Conservation (phyloP, 1,140 invertebrate genomes). For the Aphelinus atriplicis region DNA sequence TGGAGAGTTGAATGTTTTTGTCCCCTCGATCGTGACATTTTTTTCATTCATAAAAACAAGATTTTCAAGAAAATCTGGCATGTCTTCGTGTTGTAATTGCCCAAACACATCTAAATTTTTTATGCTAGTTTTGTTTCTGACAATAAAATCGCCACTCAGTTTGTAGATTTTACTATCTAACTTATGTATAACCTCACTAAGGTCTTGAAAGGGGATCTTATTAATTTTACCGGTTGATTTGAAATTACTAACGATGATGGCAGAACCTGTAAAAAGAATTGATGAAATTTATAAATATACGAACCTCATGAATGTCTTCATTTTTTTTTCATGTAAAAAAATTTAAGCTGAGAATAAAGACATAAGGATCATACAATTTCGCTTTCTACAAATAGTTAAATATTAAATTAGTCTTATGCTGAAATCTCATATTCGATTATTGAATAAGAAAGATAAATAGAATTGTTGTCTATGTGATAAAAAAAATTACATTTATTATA, state of each 20-base stretch:
- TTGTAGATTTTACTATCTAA: constrained; percentile 38
- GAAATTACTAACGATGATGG: constrained; percentile 43
- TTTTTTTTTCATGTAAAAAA: too few species aligned
- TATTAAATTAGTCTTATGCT: too few species aligned
- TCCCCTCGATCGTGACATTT: constrained; percentile 42
- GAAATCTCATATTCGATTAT: too few species aligned
- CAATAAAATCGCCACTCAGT: constrained; percentile 44
- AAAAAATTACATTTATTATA: too few species aligned
- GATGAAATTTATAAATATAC: not conserved
- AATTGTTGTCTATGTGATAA: too few species aligned
- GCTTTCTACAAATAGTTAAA: too few species aligned
- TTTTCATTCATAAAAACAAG: constrained; percentile 40
- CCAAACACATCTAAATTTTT: constrained; percentile 43
- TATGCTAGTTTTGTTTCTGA: constrained; percentile 38
- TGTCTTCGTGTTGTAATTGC: constrained; percentile 40
- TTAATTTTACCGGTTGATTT: constrained; percentile 46
- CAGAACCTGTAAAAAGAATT: constrained; percentile 36
- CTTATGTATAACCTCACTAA: constrained; percentile 36
- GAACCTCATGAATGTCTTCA: too few species aligned
- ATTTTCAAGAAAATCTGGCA: constrained; percentile 41
- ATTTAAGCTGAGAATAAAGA: too few species aligned
- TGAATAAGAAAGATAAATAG: too few species aligned
- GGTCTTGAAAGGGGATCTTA: constrained; percentile 36
- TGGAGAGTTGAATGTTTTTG: constrained; percentile 46
- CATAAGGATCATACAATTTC: too few species aligned